Percentiles rank a stretch among this genome's conserved stretches.
These are phyloP conservation scores for Lottia gigantea DNA, from an alignment of 2,888 invertebrate genomes.

Conservation along the genomic window DNA sequence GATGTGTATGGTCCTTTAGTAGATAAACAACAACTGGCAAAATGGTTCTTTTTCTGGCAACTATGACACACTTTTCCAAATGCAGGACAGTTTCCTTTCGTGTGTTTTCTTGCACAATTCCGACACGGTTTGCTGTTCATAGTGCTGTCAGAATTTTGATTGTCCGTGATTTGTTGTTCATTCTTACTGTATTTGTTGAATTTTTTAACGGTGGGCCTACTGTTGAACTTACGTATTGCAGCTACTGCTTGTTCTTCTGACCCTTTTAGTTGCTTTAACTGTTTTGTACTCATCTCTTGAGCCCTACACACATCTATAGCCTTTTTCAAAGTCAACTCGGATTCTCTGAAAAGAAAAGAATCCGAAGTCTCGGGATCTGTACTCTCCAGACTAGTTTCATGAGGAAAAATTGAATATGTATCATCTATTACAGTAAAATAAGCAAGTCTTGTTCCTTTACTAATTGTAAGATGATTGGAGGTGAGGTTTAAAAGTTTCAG, in stretches of 20 bases:
- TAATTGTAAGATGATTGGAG: too few species aligned
- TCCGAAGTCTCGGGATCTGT: too few species aligned
- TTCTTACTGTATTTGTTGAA: background rate
- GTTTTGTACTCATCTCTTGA: constrained; percentile 10
- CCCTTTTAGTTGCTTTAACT: background rate
- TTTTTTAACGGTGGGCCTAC: background rate
- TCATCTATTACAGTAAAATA: too few species aligned
- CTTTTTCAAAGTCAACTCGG: constrained; percentile 13
- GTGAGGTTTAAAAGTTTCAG: too few species aligned
- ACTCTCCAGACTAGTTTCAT: too few species aligned
- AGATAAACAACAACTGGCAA: constrained; percentile 15
- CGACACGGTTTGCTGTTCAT: background rate
- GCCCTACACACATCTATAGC: constrained; percentile 16
- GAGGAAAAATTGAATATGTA: too few species aligned
- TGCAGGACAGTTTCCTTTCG: constrained; percentile 22
- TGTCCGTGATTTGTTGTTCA: background rate
- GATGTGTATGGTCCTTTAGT: too few species aligned
- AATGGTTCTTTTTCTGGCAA: constrained; percentile 23
- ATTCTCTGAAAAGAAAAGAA: too few species aligned
- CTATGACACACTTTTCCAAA: constrained; percentile 16
- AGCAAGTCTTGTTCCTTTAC: too few species aligned
- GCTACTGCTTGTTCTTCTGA: too few species aligned
- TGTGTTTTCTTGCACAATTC: constrained; percentile 18
- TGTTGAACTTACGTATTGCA: background rate
- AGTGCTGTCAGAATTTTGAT: too few species aligned